A percentile compares a stretch with the other conserved stretches of the same genome.
phyloP scores from a whole-genome alignment of 2,888 invertebrate genomes.

The Lasioglossum oenotherae region DNA sequence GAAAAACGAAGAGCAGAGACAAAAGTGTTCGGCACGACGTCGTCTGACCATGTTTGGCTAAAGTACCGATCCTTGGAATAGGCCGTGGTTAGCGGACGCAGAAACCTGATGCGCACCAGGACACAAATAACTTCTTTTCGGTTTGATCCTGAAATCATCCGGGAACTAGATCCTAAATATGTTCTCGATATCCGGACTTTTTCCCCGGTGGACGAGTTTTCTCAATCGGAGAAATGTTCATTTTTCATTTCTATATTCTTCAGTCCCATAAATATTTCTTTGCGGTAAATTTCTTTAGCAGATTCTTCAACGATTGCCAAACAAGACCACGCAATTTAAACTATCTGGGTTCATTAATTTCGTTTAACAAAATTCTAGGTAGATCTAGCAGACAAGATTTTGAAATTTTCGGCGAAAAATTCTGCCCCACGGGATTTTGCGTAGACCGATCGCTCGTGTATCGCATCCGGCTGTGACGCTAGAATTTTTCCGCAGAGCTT shows the following conservation, averaged over 20 bases:
- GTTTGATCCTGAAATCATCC: background rate
- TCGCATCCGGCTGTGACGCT: conserved; percentile 10
- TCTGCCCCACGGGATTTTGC: background rate
- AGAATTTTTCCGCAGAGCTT: conserved; percentile 16
- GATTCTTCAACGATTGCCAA: background rate
- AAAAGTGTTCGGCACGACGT: conserved; percentile 62
- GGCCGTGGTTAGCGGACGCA: conserved; percentile 43
- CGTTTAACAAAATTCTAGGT: background rate
- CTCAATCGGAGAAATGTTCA: background rate
- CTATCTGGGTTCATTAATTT: background rate
- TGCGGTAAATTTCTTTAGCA: no score
- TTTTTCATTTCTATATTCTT: background rate
- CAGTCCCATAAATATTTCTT: background rate
- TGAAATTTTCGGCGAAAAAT: background rate
- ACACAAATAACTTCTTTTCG: conserved; percentile 40
- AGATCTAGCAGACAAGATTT: background rate
- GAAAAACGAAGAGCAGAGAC: conserved; percentile 56
- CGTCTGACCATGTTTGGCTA: conserved; percentile 69
- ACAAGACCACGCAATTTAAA: background rate
- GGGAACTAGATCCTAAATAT: conserved; percentile 1
- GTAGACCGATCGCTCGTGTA: background rate
- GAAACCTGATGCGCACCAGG: conserved; percentile 35
- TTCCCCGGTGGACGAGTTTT: background rate
- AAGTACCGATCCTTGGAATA: conserved; percentile 63
- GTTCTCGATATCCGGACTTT: background rate